Evolutionary conservation across 2,888 invertebrate genomes (phyloP), one percentile per base, ranked within the genome.

Genomic region (Drosophila setosimentum): DNA sequence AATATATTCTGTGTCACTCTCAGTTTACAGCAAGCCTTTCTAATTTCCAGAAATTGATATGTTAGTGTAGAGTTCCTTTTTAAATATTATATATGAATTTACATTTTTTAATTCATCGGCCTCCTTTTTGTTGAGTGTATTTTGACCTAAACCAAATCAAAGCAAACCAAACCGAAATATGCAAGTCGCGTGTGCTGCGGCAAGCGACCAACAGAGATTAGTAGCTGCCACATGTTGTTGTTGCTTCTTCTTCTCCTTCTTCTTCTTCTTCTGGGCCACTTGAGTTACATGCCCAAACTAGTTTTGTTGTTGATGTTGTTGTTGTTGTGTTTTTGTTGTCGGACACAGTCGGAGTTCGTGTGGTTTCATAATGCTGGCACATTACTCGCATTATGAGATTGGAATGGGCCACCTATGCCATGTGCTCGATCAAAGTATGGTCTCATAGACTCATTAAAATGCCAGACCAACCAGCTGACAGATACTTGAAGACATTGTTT

Each of bases 351-450:
- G 57, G 60, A 53, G 60, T 76, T 82, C 84, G 89, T 85, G 89
- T 69, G 80, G 89, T 80, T 89, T 71, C 82, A 76, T 82, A 85
- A 85, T 82, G 64, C 77, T 59, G 49, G 58, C 68, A 76, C 51
- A 83, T 84, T 84, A 83, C 67, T 61, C 58, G 33, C 61, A 48
- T 57, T 62, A 65, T 58, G 35, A 57, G 51, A 57, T n/a, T 49
- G 62, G 68, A 32, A 62, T 60, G 54, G 40, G 64, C 11, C 51
- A 73, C 30, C 65, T 59, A 55, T 68, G 68, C 60, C 73, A 77
- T 77, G 68, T 81, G 81, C 68, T 51, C 64, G 67, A 59, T 61
- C 75, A 72, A 68, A 57, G 68, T 45, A 58, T 51, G 51, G 58
- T 16, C 7, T 33, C 54, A 54, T 37, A 35, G 61, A 32, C 66